Base-by-base conservation (phyloP, 2,113 vertebrate species). In the Pica pica region DNA sequence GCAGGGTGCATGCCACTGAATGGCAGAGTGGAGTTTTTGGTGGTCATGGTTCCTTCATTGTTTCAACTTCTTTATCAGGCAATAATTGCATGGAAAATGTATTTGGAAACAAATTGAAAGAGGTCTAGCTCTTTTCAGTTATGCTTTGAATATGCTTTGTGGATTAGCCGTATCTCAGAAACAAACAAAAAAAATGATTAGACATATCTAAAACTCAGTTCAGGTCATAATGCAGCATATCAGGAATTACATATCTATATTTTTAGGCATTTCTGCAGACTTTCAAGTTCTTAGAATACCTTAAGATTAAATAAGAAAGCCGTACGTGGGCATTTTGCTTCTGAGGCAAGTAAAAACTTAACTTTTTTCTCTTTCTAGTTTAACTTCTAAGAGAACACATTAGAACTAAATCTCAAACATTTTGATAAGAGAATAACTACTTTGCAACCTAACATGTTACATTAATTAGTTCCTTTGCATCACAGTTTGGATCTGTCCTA, bases 21-120 rank as follows among this genome's bases (percentile, higher is more conserved):
- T 35, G 50, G 16, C 19, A 27, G 11, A 60, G 20, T 6, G 19
- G 12, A n/a, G 11, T 1, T 3, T 33, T 65, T 49, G 7, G 31
- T 59, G 4, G 7, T 42, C 13, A 11, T 6, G 31, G 4, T 22
- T 71, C n/a, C 69, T 63, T 53, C 1, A 0, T 28, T 31, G 26
- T n/a, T 77, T 77, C 47, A 37, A 47, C 0, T 2, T 13, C 23
- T 67, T 76, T 49, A 30, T 81, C 47, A 61, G 41, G 17, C 6
- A n/a, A 21, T 24, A 67, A 63, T 21, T 75, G 26, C 33, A 67
- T 19, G 16, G n/a, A 71, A 42, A n/a, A 67, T 67, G 22, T 50
- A 44, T 49, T 49, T 87, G 14, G 35, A 56, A 20, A 20, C 2
- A 65, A 80, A 75, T 1, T 70, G 50, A 87, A 65, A 70, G 50